phyloP scores from a whole-genome alignment of 2,113 vertebrate species.

The Sturnus vulgaris region DNA sequence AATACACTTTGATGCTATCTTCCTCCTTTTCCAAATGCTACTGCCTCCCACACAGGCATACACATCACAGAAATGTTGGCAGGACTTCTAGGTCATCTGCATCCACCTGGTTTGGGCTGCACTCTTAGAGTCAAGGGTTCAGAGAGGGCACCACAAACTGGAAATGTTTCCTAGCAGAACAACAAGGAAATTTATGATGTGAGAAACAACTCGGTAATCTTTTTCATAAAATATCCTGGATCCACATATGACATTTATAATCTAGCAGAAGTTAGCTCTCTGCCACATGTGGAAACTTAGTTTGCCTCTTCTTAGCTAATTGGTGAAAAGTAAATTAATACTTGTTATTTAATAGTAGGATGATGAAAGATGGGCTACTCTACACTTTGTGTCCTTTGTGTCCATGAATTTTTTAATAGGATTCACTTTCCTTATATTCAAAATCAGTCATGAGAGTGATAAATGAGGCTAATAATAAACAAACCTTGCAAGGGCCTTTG shows the following conservation, averaged over 20 bases:
- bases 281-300: background rate
- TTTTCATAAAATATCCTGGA: background rate
- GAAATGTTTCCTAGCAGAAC: background rate
- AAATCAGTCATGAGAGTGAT: slow-evolving; percentile 36
- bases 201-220: background rate
- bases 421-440: slow-evolving; percentile 10
- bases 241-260: background rate
- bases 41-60: background rate
- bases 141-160: background rate
- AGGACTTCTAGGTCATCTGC: background rate
- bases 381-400: background rate
- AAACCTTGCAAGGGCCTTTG: slow-evolving; percentile 25
- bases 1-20: background rate
- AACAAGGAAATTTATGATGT: background rate
- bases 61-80: background rate
- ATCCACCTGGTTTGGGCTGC: background rate
- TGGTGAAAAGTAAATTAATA: background rate
- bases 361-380: background rate
- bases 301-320: background rate
- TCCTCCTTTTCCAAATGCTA: background rate
- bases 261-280: background rate
- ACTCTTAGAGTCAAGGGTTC: background rate
- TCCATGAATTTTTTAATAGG: slow-evolving; percentile 18
- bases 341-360: background rate
- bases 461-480: slow-evolving; percentile 50